These are phyloP conservation scores for Protobothrops flavoviridis DNA, from an alignment of 2,113 vertebrate species.

Conservation along the genomic window DNA sequence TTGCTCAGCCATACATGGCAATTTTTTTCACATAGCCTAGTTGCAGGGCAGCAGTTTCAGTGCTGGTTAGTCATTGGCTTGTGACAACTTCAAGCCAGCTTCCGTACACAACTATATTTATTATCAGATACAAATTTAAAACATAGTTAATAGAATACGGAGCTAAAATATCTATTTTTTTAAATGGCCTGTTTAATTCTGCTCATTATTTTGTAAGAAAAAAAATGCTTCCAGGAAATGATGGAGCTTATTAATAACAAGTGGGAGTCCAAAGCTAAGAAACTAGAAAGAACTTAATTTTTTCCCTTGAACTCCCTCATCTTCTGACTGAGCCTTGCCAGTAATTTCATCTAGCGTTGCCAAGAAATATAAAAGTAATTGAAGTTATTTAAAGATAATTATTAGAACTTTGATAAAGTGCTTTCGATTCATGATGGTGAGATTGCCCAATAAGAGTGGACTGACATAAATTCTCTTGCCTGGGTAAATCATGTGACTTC, in stretches of 20 bases:
- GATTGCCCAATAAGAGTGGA: background rate
- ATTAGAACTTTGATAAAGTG: background rate
- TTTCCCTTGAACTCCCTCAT: background rate
- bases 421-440: background rate
- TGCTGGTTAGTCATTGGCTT: background rate
- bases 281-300: background rate
- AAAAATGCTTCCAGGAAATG: background rate
- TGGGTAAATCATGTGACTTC: background rate
- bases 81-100: background rate
- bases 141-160: background rate
- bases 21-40: background rate
- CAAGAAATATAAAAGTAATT: background rate
- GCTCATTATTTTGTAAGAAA: background rate
- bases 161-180: background rate
- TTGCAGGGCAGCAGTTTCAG: background rate
- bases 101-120: background rate
- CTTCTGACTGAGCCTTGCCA: background rate
- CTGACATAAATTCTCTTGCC: background rate
- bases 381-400: background rate
- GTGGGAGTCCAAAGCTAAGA: background rate
- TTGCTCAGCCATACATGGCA: background rate
- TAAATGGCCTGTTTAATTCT: background rate
- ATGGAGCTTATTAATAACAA: background rate
- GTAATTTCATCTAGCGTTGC: background rate
- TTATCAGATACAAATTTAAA: background rate